Evolutionary conservation across 2,113 vertebrate genomes (phyloP).

Genomic region (Crypturellus undulatus): DNA sequence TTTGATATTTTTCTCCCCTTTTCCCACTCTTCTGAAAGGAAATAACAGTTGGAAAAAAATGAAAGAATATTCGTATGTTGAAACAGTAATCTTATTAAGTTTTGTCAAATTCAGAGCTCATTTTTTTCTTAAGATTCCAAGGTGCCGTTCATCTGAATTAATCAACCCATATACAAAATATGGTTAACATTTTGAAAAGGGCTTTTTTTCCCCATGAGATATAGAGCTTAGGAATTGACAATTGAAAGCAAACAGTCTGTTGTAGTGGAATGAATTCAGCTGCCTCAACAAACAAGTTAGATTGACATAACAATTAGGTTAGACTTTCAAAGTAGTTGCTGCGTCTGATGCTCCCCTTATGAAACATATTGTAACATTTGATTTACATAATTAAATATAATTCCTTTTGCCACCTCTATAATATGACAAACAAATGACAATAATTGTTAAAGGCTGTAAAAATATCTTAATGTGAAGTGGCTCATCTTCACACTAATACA

Average conservation of each 20-base stretch:
- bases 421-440: neutral
- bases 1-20: slow-evolving; percentile 2
- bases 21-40: neutral
- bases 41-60: neutral
- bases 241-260: slow-evolving; percentile 39
- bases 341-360: neutral
- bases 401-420: slow-evolving; percentile 32
- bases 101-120: neutral
- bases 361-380: slow-evolving; percentile 4
- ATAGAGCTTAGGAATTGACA: neutral
- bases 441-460: neutral
- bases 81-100: slow-evolving; percentile 4
- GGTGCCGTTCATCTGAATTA: slow-evolving; percentile 37
- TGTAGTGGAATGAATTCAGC: slow-evolving; percentile 1
- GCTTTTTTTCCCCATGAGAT: neutral
- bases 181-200: neutral
- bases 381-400: slow-evolving; percentile 52
- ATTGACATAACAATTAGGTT: slow-evolving; percentile 23
- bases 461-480: neutral
- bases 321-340: neutral
- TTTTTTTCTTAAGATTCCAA: slow-evolving; percentile 26
- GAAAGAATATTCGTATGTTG: neutral
- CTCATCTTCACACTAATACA: neutral
- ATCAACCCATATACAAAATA: neutral
- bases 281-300: slow-evolving; percentile 39